Conservation (phyloP, 2,888 invertebrate species). For the Eupithecia subumbrata region DNA sequence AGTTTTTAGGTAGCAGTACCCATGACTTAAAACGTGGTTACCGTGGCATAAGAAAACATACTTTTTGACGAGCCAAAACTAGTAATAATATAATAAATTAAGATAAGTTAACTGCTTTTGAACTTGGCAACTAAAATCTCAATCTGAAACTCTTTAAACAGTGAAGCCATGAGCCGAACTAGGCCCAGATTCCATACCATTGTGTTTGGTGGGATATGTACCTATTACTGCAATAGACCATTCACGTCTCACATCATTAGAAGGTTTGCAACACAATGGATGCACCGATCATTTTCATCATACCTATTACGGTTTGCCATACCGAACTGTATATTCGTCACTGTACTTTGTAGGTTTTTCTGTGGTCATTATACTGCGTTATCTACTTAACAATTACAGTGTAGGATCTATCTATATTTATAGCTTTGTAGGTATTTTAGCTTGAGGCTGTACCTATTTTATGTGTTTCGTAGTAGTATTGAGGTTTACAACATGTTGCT, state of each 20-base stretch:
- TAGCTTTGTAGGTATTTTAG: no score
- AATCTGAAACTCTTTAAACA: background rate
- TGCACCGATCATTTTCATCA: background rate
- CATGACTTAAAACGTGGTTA: background rate
- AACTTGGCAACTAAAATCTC: background rate
- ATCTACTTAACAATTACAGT: background rate
- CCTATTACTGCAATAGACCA: slow-evolving; percentile 18
- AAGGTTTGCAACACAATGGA: slow-evolving; percentile 36
- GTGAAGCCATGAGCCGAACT: background rate
- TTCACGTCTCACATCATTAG: slow-evolving; percentile 28
- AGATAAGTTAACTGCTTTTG: background rate
- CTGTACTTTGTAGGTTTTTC: background rate
- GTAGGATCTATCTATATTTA: no score
- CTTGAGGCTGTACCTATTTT: no score
- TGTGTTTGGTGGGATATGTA: slow-evolving; percentile 8
- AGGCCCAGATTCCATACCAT: slow-evolving; percentile 7
- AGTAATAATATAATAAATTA: background rate
- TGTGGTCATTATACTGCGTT: background rate
- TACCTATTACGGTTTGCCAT: background rate
- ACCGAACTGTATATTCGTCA: background rate
- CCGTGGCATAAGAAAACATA: background rate
- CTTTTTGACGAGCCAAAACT: background rate
- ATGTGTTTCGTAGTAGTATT: no score
- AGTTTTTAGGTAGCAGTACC: background rate
- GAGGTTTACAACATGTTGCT: no score